phyloP scores from a whole-genome alignment of 1,140 invertebrate species.

The Calephelis virginiensis region DNA sequence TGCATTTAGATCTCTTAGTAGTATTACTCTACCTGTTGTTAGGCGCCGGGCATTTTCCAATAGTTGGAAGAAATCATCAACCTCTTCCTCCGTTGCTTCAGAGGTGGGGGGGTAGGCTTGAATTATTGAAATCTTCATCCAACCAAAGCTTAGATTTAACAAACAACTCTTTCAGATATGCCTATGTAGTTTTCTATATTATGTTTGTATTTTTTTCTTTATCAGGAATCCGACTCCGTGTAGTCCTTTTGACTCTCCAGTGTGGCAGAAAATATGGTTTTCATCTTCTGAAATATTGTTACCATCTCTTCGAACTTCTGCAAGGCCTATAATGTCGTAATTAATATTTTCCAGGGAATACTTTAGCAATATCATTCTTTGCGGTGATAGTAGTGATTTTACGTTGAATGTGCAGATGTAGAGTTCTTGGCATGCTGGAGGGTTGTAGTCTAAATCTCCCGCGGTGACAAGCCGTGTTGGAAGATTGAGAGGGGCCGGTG shows the following conservation, averaged over 20 bases:
- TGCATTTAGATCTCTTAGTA: not conserved
- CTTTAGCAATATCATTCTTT: conserved; percentile 27
- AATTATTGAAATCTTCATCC: conserved; percentile 25
- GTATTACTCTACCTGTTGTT: conserved; percentile 19
- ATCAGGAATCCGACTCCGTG: conserved; percentile 32
- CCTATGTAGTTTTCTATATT: conserved; percentile 28
- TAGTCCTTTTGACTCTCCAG: conserved; percentile 20
- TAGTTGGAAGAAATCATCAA: conserved; percentile 30
- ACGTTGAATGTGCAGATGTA: conserved; percentile 38
- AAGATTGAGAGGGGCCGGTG: conserved; percentile 24
- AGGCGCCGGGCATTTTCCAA: conserved; percentile 24
- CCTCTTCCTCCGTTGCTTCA: conserved; percentile 28
- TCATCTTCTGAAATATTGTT: conserved; percentile 30
- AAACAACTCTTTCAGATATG: conserved; percentile 32
- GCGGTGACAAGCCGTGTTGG: conserved; percentile 38
- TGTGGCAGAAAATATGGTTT: conserved; percentile 29
- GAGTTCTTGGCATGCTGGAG: conserved; percentile 29
- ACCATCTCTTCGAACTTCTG: conserved; percentile 30
- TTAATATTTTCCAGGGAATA: conserved; percentile 30
- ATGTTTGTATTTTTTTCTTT: conserved; percentile 27
- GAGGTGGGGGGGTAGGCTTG: conserved; percentile 33
- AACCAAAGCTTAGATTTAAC: conserved; percentile 28
- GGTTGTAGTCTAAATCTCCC: conserved; percentile 38
- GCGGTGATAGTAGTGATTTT: conserved; percentile 28
- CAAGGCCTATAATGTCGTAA: conserved; percentile 30